Percentiles rank a stretch among this genome's conserved stretches.
Conservation (phyloP, 1,140 invertebrate species). For the Lepidostoma basale region DNA sequence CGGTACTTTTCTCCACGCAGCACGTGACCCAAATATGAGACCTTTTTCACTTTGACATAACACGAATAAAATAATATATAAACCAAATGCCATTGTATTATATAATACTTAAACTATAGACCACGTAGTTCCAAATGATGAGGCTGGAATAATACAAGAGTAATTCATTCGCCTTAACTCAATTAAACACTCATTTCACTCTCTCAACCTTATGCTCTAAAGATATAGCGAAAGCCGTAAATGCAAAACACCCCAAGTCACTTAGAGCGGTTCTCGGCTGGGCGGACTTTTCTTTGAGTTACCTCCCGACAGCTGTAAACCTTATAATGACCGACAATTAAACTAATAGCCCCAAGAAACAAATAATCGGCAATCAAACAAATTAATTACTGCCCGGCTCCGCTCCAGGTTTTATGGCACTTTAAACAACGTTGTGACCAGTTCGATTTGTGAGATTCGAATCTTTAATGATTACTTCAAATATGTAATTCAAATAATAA, state of each 20-base stretch:
- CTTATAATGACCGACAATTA: slow-evolving; percentile 13
- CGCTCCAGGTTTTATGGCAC: not conserved
- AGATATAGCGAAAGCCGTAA: not conserved
- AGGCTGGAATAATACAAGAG: no score
- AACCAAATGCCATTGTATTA: no score
- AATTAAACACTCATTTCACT: not conserved
- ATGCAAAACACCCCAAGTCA: not conserved
- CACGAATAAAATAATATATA: no score
- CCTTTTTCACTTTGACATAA: no score
- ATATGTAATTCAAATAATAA: no score
- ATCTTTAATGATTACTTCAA: no score
- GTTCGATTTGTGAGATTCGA: no score
- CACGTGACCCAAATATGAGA: no score
- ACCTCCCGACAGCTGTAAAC: slow-evolving; percentile 7
- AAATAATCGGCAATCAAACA: slow-evolving; percentile 17
- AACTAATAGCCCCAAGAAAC: slow-evolving; percentile 12
- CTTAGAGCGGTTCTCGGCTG: not conserved
- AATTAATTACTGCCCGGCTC: slow-evolving; percentile 16
- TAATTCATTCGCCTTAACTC: not conserved
- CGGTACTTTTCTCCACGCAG: no score
- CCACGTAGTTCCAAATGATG: no score
- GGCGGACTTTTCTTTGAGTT: not conserved
- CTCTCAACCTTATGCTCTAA: not conserved
- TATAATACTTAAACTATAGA: no score
- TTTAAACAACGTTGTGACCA: not conserved